These are phyloP conservation scores for Hyppa rectilinea DNA, from an alignment of 2,888 invertebrate species.

Conservation along the genomic window DNA sequence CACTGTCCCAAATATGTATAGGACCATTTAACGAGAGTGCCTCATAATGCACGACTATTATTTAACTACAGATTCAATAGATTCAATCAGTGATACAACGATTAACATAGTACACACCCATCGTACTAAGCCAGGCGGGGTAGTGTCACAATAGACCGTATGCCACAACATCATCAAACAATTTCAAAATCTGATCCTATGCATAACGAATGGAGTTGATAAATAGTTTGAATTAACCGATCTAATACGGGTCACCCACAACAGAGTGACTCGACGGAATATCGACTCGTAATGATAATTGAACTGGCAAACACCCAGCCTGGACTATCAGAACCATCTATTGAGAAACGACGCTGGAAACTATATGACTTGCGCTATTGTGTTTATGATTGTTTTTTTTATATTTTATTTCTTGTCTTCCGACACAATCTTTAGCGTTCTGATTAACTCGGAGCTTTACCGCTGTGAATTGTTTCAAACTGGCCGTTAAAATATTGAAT, in stretches of 20 bases:
- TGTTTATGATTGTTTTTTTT: slow-evolving; percentile 88
- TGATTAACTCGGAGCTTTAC: slow-evolving; percentile 89
- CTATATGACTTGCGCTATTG: slow-evolving; percentile 90
- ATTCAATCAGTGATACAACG: slow-evolving; percentile 84
- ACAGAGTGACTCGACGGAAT: slow-evolving; percentile 87
- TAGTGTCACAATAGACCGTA: slow-evolving; percentile 79
- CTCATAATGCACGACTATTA: slow-evolving; percentile 67
- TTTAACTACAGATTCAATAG: slow-evolving; percentile 80
- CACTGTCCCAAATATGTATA: slow-evolving; percentile 55
- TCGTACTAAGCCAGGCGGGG: slow-evolving; percentile 86
- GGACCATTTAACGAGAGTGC: slow-evolving; percentile 60
- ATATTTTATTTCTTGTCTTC: slow-evolving; percentile 86
- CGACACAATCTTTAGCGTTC: slow-evolving; percentile 90
- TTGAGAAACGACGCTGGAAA: slow-evolving; percentile 84
- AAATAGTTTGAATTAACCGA: slow-evolving; percentile 91
- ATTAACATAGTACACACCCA: slow-evolving; percentile 89
- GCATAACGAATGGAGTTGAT: slow-evolving; percentile 90
- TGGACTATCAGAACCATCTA: slow-evolving; percentile 87
- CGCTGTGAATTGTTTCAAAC: slow-evolving; percentile 88
- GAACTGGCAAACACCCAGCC: slow-evolving; percentile 90
- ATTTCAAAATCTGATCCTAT: slow-evolving; percentile 90
- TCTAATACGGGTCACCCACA: slow-evolving; percentile 91
- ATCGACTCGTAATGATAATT: slow-evolving; percentile 89
- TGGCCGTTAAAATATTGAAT: slow-evolving; percentile 80
- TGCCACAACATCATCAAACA: slow-evolving; percentile 90